Evolutionary conservation across 1,140 invertebrate species (phyloP).

Genomic region (Mesaphorura yosii): DNA sequence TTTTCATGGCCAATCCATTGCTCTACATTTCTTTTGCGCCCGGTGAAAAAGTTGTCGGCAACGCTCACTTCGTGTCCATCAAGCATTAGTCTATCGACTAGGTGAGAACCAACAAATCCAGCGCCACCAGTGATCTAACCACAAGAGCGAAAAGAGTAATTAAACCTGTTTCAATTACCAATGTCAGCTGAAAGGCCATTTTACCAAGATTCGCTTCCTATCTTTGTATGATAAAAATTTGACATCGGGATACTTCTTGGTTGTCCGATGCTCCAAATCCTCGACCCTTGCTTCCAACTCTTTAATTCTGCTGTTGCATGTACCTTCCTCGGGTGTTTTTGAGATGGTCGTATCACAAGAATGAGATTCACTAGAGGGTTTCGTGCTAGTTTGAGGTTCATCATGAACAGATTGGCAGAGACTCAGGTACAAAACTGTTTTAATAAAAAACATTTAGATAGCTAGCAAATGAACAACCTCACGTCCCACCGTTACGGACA

Average conservation of each 20-base stretch:
- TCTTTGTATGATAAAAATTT: slow-evolving; percentile 81
- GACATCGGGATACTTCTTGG: slow-evolving; percentile 78
- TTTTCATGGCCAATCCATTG: slow-evolving; percentile 99
- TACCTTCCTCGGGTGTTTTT: no score
- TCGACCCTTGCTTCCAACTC: slow-evolving; percentile 58
- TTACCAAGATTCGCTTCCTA: slow-evolving; percentile 76
- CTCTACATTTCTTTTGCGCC: slow-evolving; percentile 90
- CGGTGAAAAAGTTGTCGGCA: slow-evolving; percentile 97
- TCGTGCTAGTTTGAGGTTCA: no score
- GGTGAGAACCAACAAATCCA: slow-evolving; percentile 96
- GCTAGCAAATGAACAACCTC: no score
- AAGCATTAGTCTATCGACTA: slow-evolving; percentile 89
- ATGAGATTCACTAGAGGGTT: no score
- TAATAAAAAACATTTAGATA: no score
- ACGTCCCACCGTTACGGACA: no score
- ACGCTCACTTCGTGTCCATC: slow-evolving; percentile 97
- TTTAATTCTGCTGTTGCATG: slow-evolving; percentile 42
- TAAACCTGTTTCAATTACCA: neutral
- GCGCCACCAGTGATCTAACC: slow-evolving; percentile 90
- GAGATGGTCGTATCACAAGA: no score
- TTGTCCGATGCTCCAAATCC: slow-evolving; percentile 54
- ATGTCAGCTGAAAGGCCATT: no score
- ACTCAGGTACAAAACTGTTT: no score
- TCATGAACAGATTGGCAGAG: no score
- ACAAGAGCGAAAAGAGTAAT: slow-evolving; percentile 1